Evolutionary conservation across 2,113 vertebrate species (phyloP).

Genomic region (Cervus canadensis): DNA sequence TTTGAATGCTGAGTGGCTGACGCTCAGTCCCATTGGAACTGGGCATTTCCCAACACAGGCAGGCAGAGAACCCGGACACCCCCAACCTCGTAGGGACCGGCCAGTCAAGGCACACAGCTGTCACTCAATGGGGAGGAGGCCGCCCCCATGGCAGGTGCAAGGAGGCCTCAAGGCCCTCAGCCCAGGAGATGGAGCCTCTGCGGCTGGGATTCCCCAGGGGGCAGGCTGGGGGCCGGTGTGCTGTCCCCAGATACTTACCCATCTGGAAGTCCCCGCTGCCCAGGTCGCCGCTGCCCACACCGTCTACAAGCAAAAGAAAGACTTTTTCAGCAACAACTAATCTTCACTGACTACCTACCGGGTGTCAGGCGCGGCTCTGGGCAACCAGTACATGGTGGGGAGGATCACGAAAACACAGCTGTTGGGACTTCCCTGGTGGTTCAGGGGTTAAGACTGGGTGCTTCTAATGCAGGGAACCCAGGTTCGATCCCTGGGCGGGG

Average conservation of each 20-base stretch:
- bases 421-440: not conserved
- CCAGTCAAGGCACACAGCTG: not conserved
- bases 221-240: rapidly evolving
- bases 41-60: not conserved
- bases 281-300: conserved; percentile 59
- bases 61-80: not conserved
- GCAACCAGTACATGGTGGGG: too few relatives aligned
- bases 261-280: conserved; percentile 67
- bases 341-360: not conserved
- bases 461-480: not conserved
- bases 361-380: not conserved
- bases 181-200: not conserved
- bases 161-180: rapidly evolving
- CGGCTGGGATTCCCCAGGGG: not conserved
- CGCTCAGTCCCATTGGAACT: not conserved
- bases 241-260: conserved; percentile 55
- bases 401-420: not conserved
- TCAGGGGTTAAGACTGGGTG: not conserved
- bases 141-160: not conserved
- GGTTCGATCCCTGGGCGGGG: not conserved
- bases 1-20: not conserved
- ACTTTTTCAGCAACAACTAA: not conserved
- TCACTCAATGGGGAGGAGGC: not conserved
- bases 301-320: conserved; percentile 60
- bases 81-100: not conserved